These are phyloP conservation scores for Linepithema humile DNA, from an alignment of 1,140 invertebrate species.

Conservation along the genomic window DNA sequence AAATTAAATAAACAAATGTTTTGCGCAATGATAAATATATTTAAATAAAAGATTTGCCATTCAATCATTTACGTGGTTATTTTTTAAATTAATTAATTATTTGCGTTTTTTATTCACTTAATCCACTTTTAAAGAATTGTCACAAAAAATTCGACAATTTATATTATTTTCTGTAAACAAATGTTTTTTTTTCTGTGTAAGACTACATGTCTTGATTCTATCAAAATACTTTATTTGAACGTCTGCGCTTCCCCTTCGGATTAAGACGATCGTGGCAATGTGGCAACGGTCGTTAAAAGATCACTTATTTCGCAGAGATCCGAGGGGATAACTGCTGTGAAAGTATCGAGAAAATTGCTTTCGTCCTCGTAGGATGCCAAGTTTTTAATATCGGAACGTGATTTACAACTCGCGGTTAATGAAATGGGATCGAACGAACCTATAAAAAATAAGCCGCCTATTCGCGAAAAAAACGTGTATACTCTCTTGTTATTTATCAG, in stretches of 20 bases:
- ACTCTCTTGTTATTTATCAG: neutral
- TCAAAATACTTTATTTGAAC: neutral
- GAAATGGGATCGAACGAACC: slow-evolving; percentile 75
- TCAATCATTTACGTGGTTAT: neutral
- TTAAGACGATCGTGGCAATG: neutral
- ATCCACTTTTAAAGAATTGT: neutral
- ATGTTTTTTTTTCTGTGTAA: neutral
- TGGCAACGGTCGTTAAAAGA: neutral
- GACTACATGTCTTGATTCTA: neutral
- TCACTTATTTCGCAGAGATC: neutral
- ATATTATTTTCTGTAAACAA: neutral
- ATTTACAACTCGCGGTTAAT: slow-evolving; percentile 79
- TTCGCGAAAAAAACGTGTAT: slow-evolving; percentile 28
- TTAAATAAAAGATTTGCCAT: neutral
- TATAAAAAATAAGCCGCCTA: slow-evolving; percentile 62
- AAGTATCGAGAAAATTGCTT: slow-evolving; percentile 38
- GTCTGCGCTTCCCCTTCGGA: neutral
- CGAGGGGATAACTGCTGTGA: neutral
- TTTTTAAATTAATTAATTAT: neutral
- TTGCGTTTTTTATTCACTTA: neutral
- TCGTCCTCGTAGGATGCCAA: slow-evolving; percentile 62
- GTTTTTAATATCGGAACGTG: slow-evolving; percentile 79
- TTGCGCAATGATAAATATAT: neutral
- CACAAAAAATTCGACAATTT: neutral
- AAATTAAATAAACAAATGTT: slow-evolving; percentile 6